phyloP scores from a whole-genome alignment of 2,888 invertebrate species.

The Ophion ellenae region DNA sequence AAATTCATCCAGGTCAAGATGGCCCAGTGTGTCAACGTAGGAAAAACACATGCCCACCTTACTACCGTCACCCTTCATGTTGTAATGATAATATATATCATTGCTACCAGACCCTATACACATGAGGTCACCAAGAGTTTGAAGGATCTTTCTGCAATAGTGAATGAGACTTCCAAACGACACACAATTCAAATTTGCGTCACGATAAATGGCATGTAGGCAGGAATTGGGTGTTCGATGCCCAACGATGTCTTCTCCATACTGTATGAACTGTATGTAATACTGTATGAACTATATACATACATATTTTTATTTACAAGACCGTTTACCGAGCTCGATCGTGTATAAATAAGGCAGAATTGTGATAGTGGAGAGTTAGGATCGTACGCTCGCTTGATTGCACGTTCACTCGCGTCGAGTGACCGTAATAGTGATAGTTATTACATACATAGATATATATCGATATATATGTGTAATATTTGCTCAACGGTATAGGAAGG shows the following conservation, averaged over 20 bases:
- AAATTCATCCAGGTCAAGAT: too few species aligned
- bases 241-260: too few species aligned
- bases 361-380: slow-evolving; percentile 24
- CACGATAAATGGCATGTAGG: background rate
- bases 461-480: slow-evolving; percentile 9
- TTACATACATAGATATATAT: slow-evolving; percentile 13
- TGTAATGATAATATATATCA: background rate
- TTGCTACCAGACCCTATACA: background rate
- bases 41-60: too few species aligned
- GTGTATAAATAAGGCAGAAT: background rate
- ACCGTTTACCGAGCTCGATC: slow-evolving; percentile 1
- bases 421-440: slow-evolving; percentile 11
- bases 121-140: background rate
- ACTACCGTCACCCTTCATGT: too few species aligned
- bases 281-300: background rate
- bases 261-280: too few species aligned
- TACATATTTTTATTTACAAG: background rate
- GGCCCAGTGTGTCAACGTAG: too few species aligned
- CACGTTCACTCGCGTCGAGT: slow-evolving; percentile 47
- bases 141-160: background rate
- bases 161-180: background rate
- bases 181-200: background rate
- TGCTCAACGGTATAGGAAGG: slow-evolving; percentile 30
- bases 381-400: slow-evolving; percentile 4
- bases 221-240: too few species aligned